Percentiles rank a stretch among this genome's conserved stretches.
These are phyloP conservation scores for Megalops atlanticus DNA, from an alignment of 2,113 vertebrate species.

Conservation along the genomic window DNA sequence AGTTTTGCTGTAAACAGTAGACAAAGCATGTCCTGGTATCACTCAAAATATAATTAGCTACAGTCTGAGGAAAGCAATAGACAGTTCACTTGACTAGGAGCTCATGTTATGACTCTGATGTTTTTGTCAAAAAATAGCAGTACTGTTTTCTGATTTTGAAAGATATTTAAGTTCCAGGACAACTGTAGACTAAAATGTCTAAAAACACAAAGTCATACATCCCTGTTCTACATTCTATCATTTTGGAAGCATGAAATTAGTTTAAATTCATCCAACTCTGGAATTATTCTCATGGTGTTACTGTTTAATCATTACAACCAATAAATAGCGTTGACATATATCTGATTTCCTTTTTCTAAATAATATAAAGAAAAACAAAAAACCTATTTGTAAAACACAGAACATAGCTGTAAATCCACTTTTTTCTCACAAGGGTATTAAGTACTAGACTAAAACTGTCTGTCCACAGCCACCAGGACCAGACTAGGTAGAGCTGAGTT, in stretches of 20 bases:
- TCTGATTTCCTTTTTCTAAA: background rate
- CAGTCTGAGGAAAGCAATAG: constrained; percentile 34
- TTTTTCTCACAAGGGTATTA: background rate
- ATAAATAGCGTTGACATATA: background rate
- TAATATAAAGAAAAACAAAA: background rate
- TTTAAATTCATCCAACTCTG: background rate
- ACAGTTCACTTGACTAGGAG: constrained; percentile 31
- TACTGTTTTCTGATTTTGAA: constrained; percentile 36
- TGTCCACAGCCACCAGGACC: background rate
- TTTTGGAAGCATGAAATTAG: background rate
- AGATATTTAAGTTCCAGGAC: constrained; percentile 19
- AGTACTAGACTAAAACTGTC: background rate
- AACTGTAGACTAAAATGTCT: background rate
- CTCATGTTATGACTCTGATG: constrained; percentile 24
- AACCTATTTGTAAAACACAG: constrained; percentile 42
- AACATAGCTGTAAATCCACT: constrained; percentile 43
- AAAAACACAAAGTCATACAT: background rate
- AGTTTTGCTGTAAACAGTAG: constrained; percentile 28
- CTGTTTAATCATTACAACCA: too few species aligned
- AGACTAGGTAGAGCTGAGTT: background rate
- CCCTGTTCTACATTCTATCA: too few species aligned
- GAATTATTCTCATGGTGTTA: background rate
- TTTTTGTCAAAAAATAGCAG: constrained; percentile 28
- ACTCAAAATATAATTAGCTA: constrained; percentile 40
- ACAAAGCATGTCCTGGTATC: constrained; percentile 35